Evolutionary conservation across 2,113 vertebrate genomes (phyloP).

Genomic region (Tachysurus vachellii): DNA sequence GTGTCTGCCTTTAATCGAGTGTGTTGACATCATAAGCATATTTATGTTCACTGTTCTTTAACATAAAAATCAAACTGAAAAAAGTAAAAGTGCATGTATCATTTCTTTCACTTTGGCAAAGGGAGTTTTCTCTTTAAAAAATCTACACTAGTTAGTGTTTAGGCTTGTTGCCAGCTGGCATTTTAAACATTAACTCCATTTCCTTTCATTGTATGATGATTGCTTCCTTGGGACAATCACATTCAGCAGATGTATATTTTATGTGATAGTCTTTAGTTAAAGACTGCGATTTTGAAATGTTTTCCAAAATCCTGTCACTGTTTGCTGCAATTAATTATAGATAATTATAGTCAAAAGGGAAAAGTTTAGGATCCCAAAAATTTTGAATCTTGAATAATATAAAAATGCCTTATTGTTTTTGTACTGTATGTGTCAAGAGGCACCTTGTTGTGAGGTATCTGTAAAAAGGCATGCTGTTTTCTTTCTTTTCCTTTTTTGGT

Average conservation of each 20-base stretch:
- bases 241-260: background rate
- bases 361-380: background rate
- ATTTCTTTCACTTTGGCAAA: background rate
- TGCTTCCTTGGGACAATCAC: background rate
- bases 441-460: background rate
- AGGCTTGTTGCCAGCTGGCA: background rate
- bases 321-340: background rate
- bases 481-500: slow-evolving; percentile 62
- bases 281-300: background rate
- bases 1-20: background rate
- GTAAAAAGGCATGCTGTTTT: slow-evolving; percentile 20
- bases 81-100: background rate
- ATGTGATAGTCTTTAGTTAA: no score
- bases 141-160: no score
- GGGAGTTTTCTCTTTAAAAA: background rate
- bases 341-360: background rate
- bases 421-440: background rate
- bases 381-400: background rate
- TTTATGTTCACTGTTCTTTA: background rate
- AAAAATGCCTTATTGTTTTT: background rate
- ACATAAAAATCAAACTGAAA: background rate
- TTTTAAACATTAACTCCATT: background rate
- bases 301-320: background rate
- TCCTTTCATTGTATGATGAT: background rate
- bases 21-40: background rate